Conservation (phyloP, 2,797 vertebrate species). For the Carcharodon carcharias region DNA sequence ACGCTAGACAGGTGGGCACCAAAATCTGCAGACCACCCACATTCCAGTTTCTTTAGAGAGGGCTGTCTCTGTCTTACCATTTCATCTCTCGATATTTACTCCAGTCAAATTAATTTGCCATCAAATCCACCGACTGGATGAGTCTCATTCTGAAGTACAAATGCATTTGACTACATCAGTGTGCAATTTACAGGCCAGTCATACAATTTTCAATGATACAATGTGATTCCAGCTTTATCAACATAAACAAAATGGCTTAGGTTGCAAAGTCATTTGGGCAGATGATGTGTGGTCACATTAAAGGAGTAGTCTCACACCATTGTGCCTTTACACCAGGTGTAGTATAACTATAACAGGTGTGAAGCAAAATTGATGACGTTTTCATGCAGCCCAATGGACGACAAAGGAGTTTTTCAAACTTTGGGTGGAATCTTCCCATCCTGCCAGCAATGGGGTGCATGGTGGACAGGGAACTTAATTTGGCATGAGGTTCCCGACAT, state of each 20-base stretch:
- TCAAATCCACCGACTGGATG: neutral
- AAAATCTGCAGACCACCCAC: neutral
- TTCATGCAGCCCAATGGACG: neutral
- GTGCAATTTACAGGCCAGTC: neutral
- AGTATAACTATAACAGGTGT: neutral
- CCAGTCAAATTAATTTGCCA: neutral
- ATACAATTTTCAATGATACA: neutral
- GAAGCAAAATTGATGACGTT: neutral
- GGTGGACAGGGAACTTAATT: too few species aligned
- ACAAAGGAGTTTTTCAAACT: neutral
- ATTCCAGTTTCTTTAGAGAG: neutral
- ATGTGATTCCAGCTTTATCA: neutral
- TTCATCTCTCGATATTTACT: neutral
- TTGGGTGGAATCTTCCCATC: too few species aligned
- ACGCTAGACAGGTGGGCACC: too few species aligned
- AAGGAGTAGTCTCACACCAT: neutral
- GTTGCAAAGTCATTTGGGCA: neutral
- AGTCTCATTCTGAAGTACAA: neutral
- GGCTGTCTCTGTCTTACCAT: neutral
- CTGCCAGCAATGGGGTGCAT: too few species aligned
- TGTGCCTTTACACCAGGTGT: neutral
- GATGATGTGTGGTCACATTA: neutral
- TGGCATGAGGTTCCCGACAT: too few species aligned
- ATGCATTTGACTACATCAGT: neutral
- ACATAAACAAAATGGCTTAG: neutral